phyloP scores from a whole-genome alignment of 2,888 invertebrate species.

The Conus canariensis region DNA sequence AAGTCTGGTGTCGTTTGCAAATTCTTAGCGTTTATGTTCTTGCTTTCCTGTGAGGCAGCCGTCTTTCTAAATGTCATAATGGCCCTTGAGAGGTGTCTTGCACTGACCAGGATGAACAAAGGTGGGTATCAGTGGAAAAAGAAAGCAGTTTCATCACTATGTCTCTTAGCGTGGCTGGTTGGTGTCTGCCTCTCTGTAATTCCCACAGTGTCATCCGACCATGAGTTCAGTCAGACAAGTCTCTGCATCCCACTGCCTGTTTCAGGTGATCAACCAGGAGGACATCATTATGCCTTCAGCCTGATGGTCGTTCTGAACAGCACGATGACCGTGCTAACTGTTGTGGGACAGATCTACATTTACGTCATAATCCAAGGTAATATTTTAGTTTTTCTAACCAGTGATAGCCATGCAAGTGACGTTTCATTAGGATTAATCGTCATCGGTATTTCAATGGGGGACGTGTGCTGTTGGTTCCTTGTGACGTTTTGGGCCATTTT shows the following conservation, averaged over 20 bases:
- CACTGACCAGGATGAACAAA: not conserved
- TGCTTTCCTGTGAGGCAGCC: slow-evolving; percentile 75
- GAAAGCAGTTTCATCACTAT: not conserved
- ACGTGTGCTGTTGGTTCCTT: not conserved
- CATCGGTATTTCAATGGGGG: not conserved
- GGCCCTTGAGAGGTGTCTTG: not conserved
- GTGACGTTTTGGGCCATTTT: not conserved
- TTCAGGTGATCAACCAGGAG: not conserved
- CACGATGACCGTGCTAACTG: not conserved
- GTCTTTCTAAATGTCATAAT: not conserved
- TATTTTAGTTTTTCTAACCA: not conserved
- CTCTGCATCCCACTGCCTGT: slow-evolving; percentile 5
- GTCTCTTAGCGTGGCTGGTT: not conserved
- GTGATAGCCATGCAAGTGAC: not conserved
- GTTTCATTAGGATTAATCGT: not conserved
- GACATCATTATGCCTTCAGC: not conserved
- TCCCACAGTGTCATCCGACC: not conserved
- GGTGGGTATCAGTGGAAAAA: not conserved
- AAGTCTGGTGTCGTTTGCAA: not conserved
- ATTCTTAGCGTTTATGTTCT: not conserved
- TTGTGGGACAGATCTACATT: slow-evolving; percentile 10
- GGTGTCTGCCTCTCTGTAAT: not conserved
- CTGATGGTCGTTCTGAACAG: not conserved
- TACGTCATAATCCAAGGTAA: not conserved
- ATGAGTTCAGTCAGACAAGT: not conserved